Conservation (phyloP, 2,797 vertebrate species). For the Meda fulgida region DNA sequence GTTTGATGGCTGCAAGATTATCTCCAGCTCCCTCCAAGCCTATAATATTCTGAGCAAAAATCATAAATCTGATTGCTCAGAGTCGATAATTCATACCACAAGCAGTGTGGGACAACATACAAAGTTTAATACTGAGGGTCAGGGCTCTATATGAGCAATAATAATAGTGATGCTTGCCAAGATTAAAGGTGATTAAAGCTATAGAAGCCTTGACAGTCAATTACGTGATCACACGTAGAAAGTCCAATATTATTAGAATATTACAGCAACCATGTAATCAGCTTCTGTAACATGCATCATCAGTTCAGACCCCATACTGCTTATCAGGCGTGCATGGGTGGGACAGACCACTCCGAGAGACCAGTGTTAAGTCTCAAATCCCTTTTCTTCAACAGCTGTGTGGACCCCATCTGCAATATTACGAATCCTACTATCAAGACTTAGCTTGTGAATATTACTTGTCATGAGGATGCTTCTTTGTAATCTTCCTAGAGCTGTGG, state of each 20-base stretch:
- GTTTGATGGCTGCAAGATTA: neutral
- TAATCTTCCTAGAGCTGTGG: constrained; percentile 28
- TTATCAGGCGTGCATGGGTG: neutral
- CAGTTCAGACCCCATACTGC: neutral
- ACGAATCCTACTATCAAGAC: constrained; percentile 11
- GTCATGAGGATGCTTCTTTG: constrained; percentile 14
- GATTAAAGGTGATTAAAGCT: constrained; percentile 7
- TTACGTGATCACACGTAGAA: neutral
- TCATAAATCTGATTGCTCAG: neutral
- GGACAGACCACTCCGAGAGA: constrained; percentile 5
- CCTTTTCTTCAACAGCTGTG: constrained; percentile 30
- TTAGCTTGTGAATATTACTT: constrained; percentile 28
- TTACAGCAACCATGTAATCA: neutral
- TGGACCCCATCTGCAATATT: constrained; percentile 19
- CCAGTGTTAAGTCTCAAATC: constrained; percentile 40
- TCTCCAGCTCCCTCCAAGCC: neutral
- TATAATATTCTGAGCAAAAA: neutral
- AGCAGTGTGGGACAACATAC: neutral
- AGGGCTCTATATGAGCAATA: neutral
- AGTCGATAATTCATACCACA: neutral
- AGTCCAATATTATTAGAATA: constrained; percentile 11
- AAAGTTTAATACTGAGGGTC: neutral
- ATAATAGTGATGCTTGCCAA: neutral
- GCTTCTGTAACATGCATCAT: neutral
- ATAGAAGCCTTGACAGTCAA: neutral